phyloP scores from a whole-genome alignment of 53 echinoderm and acorn worm species.

The Temnopleurus reevesii region DNA sequence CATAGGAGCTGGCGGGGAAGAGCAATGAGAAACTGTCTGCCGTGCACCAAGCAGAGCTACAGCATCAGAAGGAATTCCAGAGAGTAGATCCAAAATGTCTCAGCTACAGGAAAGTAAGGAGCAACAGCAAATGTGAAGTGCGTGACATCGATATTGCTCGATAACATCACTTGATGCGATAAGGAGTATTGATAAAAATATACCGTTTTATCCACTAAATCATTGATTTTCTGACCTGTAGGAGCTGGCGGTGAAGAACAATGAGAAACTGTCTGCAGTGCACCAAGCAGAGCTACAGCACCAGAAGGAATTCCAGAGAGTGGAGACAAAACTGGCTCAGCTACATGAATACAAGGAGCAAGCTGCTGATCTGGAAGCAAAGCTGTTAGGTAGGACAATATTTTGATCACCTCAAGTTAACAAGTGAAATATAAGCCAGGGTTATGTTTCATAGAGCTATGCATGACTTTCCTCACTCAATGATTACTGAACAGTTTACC shows the following conservation, averaged over 20 bases:
- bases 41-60: constrained; percentile 77
- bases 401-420: neutral
- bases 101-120: constrained; percentile 75
- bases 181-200: too few species aligned
- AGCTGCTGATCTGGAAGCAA: constrained; percentile 68
- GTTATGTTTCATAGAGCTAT: too few species aligned
- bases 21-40: constrained; percentile 80
- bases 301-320: constrained; percentile 72
- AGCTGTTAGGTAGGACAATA: constrained; percentile 70
- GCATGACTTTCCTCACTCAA: neutral
- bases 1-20: too few species aligned
- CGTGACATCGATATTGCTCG: too few species aligned
- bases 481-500: too few species aligned
- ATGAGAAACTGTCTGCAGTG: constrained; percentile 80
- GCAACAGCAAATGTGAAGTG: constrained; percentile 64
- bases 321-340: constrained; percentile 78
- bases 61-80: constrained; percentile 73
- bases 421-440: too few species aligned
- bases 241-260: constrained; percentile 94
- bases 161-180: too few species aligned
- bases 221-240: constrained; percentile 37
- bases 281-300: constrained; percentile 77
- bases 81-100: constrained; percentile 72
- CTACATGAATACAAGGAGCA: constrained; percentile 78
- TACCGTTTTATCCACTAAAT: too few species aligned